Evolutionary conservation across 2,888 invertebrate species (phyloP), one percentile per base, ranked within the genome.

Genomic region (Pammene aurita): DNA sequence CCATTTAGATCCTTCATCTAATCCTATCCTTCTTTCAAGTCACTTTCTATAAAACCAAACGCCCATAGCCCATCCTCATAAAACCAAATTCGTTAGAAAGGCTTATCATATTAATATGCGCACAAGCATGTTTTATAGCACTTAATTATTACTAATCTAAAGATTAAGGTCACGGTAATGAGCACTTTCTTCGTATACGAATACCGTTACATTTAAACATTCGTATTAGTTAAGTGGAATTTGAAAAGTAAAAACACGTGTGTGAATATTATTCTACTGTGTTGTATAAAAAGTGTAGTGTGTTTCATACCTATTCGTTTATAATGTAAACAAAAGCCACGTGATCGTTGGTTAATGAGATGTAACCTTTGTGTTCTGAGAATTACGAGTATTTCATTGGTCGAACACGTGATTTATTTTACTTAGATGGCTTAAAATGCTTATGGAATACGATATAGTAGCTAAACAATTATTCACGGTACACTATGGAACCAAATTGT

Each of bases 71-170:
- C 46, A 6, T 44, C 2, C 9, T 0, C 0, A 48, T 16, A 61
- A 18, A 16, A 38, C 16, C n/a, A 52, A 2, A 50, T 13, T 41
- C 18, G 18, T 13, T 61, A 38, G 35, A 50, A 18, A 9, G 9
- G 18, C 26, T 11, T 2, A 11, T 13, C 11, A 18, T 48, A 52
- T 38, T n/a, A n/a, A n/a, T n/a, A 61, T 18, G 52, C 66, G 4
- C 55, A 50, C 26, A 14, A 5, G 34, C 50, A 64, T 58, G 48
- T 46, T 50, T 63, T 52, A 52, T 68, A 44, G 34, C 18, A 44
- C 7, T 57, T 68, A 68, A 68, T 68, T 68, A 68, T 57, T 44
- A 48, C 35, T 64, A 64, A 64, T 64, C 52, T 57, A 38, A 52
- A 58, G 68, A 68, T 68, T 68, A 68, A 54, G 68, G 68, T 44